Conservation (phyloP, 2,888 invertebrate species). For the Eustalomyia histrio region DNA sequence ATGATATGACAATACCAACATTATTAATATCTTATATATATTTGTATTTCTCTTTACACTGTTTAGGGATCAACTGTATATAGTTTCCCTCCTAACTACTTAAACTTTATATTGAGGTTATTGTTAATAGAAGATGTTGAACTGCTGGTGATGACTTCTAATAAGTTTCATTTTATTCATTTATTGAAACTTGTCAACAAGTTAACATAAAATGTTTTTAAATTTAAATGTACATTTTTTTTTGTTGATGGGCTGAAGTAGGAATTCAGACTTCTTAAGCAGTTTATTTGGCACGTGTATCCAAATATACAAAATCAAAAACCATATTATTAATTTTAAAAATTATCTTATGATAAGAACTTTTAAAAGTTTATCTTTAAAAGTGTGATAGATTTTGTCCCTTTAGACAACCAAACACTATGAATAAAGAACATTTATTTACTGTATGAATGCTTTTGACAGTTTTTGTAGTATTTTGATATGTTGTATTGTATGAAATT, state of each 20-base stretch:
- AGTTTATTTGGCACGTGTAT: constrained; percentile 49
- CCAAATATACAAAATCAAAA: constrained; percentile 2
- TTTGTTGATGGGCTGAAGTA: not conserved
- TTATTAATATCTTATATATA: no score
- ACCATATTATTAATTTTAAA: not conserved
- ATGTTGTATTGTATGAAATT: constrained; percentile 37
- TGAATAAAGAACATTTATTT: not conserved
- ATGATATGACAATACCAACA: no score
- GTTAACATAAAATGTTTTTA: not conserved
- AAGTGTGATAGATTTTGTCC: not conserved
- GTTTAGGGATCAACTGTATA: not conserved
- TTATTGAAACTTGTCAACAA: not conserved
- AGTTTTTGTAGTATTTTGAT: constrained; percentile 24
- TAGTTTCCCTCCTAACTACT: not conserved
- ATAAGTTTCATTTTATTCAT: not conserved
- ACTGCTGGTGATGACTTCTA: not conserved
- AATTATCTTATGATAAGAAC: constrained; percentile 26
- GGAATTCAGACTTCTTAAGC: constrained; percentile 18
- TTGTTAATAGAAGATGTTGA: not conserved
- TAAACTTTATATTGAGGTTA: not conserved
- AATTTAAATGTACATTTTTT: not conserved
- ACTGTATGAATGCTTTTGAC: not conserved
- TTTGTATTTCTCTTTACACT: not conserved
- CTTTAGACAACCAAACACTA: not conserved
- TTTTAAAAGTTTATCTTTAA: constrained; percentile 21